Evolutionary conservation across 1,140 invertebrate genomes (phyloP).

Genomic region (Carcinoscorpius rotundicauda): DNA sequence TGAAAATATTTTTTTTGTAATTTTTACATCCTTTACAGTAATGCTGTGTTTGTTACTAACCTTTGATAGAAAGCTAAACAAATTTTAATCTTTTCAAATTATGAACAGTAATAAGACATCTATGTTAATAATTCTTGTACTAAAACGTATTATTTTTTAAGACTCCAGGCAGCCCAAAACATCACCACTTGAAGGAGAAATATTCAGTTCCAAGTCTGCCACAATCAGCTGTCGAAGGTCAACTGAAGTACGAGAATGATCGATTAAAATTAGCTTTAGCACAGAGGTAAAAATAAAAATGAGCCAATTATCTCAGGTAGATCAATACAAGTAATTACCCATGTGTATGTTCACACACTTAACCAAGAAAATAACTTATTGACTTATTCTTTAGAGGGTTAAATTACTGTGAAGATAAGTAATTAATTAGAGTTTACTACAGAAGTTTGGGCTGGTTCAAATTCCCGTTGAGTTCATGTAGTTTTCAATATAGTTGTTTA

Average conservation of each 20-base stretch:
- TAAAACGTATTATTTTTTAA: conserved; percentile 12
- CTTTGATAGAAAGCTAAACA: too few species aligned
- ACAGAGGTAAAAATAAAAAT: conserved; percentile 54
- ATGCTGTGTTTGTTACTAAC: too few species aligned
- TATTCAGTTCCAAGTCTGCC: conserved; percentile 2
- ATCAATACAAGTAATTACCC: too few species aligned
- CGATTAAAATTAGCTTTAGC: conserved; percentile 84
- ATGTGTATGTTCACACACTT: background rate
- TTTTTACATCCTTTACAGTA: too few species aligned
- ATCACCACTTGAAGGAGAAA: conserved; percentile 32
- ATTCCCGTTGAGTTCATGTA: too few species aligned
- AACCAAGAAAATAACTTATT: background rate
- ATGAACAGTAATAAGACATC: conserved; percentile 31
- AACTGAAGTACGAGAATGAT: conserved; percentile 94
- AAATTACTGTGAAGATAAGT: too few species aligned
- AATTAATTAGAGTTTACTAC: too few species aligned
- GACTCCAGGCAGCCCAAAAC: conserved; percentile 44
- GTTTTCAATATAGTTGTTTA: too few species aligned
- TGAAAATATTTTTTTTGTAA: too few species aligned
- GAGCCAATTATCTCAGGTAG: too few species aligned
- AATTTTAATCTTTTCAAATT: conserved; percentile 32
- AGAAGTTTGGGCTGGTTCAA: too few species aligned
- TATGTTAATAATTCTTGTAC: too few species aligned
- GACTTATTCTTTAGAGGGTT: background rate
- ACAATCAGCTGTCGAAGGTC: conserved; percentile 52